These are phyloP conservation scores for Agrotis clavis DNA, from an alignment of 2,888 invertebrate genomes.

Conservation along the genomic window DNA sequence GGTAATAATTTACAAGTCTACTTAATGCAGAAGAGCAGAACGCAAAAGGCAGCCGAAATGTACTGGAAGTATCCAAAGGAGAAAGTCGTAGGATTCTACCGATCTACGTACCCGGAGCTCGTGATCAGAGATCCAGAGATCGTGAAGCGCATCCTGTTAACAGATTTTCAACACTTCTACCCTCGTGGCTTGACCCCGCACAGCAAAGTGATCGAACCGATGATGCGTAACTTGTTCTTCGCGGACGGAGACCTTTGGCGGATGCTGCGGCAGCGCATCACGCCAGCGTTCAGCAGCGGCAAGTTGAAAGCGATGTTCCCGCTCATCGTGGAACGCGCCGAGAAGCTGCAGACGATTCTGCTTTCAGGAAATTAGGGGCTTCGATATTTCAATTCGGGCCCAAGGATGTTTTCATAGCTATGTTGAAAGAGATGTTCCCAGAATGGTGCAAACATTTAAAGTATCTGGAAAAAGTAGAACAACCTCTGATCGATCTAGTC, in stretches of 20 bases:
- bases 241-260: conserved; percentile 82
- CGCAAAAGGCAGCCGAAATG: conserved; percentile 70
- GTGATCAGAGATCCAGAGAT: conserved; percentile 77
- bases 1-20: conserved; percentile 70
- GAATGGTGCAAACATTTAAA: conserved; percentile 70
- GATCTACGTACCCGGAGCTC: conserved; percentile 71
- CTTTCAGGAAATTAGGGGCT: conserved; percentile 76
- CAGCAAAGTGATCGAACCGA: conserved; percentile 74
- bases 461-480: conserved; percentile 69
- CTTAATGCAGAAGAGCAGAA: conserved; percentile 69
- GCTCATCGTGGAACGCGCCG: conserved; percentile 78
- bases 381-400: conserved; percentile 70
- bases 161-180: conserved; percentile 75
- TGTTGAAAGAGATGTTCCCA: conserved; percentile 76
- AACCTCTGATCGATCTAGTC: conserved; percentile 72
- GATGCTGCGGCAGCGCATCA: conserved; percentile 80
- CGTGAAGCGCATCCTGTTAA: conserved; percentile 71
- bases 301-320: conserved; percentile 83
- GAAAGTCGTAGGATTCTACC: conserved; percentile 76
- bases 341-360: conserved; percentile 74
- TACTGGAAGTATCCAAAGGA: conserved; percentile 79
- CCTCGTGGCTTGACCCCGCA: conserved; percentile 73
- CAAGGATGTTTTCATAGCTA: conserved; percentile 62
- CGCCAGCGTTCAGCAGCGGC: conserved; percentile 81
- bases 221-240: conserved; percentile 79